These are phyloP conservation scores for Pseudopodoces humilis DNA, from an alignment of 2,113 vertebrate species.

Conservation along the genomic window DNA sequence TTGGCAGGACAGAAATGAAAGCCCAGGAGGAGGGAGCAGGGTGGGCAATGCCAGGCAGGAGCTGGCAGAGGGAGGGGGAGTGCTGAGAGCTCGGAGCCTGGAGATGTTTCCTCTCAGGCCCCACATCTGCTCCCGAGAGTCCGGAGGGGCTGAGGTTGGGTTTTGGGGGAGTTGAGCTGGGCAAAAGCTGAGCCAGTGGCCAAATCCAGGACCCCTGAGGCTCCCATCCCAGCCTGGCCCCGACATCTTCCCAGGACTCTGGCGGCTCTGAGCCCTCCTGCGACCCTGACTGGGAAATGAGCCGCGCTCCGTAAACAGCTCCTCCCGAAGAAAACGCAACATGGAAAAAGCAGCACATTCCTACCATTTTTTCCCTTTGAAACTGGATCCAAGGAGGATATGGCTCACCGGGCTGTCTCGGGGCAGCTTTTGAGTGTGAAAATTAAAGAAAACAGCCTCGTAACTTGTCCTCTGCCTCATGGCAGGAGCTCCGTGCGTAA, in stretches of 20 bases:
- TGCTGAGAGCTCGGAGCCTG: fast-evolving
- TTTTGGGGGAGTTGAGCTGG: fast-evolving
- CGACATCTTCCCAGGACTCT: background rate
- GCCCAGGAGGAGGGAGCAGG: background rate
- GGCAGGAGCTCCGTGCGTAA: background rate
- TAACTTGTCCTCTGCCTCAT: constrained; percentile 6
- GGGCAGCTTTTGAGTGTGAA: background rate
- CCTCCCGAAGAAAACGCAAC: background rate
- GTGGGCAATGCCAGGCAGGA: background rate
- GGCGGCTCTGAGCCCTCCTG: background rate
- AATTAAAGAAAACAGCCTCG: constrained; percentile 6
- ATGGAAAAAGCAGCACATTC: constrained; percentile 59
- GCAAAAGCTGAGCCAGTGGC: background rate
- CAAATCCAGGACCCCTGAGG: fast-evolving
- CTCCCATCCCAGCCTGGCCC: background rate
- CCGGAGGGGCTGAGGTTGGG: background rate
- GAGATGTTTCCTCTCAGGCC: background rate
- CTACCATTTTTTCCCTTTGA: background rate
- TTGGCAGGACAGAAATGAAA: background rate
- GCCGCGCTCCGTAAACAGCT: background rate
- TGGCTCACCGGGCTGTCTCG: background rate
- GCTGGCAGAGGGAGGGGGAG: background rate
- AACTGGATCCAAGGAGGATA: constrained; percentile 1
- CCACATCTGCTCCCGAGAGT: background rate
- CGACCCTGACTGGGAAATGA: background rate